Evolutionary conservation across 2,113 vertebrate genomes (phyloP).

Genomic region (Zapus hudsonius): DNA sequence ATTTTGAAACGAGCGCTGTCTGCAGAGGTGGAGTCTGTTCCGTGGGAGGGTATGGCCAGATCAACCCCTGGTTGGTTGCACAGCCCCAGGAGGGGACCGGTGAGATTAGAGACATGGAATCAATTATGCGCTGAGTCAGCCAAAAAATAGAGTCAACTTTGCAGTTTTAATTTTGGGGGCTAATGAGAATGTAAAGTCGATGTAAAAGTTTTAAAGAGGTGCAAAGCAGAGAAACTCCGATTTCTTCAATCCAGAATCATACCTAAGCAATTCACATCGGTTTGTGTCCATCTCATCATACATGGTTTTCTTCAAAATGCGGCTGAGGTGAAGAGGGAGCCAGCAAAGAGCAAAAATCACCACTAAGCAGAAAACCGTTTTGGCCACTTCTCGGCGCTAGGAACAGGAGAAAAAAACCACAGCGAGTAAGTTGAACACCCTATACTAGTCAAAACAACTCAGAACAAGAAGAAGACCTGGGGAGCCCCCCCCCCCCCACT

Average conservation of each 20-base stretch:
- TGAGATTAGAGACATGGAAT: not conserved
- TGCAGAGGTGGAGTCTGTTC: conserved; percentile 35
- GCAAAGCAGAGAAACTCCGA: not conserved
- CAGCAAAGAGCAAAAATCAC: conserved; percentile 98
- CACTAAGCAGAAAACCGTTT: conserved; percentile 97
- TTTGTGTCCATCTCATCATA: conserved; percentile 85
- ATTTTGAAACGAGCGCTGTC: not conserved
- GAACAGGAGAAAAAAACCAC: conserved; percentile 47
- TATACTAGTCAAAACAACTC: not conserved
- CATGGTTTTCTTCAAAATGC: conserved; percentile 93
- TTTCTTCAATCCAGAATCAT: not conserved
- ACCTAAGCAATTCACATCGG: conserved; percentile 96
- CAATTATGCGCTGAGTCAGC: conserved; percentile 2
- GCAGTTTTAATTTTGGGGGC: conserved; percentile 44
- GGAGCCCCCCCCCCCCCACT: not conserved
- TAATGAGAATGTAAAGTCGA: not conserved
- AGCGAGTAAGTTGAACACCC: not conserved
- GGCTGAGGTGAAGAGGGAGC: conserved; percentile 96
- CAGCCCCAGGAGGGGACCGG: not conserved
- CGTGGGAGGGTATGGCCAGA: not conserved
- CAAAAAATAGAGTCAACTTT: conserved; percentile 38
- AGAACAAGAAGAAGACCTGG: not conserved
- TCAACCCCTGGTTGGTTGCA: not conserved
- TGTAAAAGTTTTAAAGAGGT: not conserved
- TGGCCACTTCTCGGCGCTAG: conserved; percentile 97